A percentile compares a stretch with the other conserved stretches of the same genome.
phyloP scores from a whole-genome alignment of 1,140 invertebrate genomes.

The Goniozus legneri region DNA sequence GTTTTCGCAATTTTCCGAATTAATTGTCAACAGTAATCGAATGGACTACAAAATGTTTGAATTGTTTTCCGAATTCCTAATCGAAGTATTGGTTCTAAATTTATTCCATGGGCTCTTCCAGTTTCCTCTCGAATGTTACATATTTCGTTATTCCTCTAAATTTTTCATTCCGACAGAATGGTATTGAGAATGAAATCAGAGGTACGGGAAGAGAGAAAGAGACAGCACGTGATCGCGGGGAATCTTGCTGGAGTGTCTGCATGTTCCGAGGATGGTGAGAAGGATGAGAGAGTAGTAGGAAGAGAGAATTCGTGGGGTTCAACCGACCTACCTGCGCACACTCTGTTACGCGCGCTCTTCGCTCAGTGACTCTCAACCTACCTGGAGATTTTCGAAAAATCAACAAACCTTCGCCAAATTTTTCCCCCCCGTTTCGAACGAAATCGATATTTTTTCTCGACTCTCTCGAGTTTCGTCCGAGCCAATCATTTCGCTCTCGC shows the following conservation, averaged over 20 bases:
- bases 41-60: no score
- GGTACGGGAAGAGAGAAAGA: no score
- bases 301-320: constrained; percentile 26
- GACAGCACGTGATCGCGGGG: constrained; percentile 40
- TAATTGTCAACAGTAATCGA: no score
- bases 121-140: no score
- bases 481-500: constrained; percentile 9
- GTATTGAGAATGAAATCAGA: constrained; percentile 46
- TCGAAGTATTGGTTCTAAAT: no score
- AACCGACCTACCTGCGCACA: constrained; percentile 44
- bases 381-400: constrained; percentile 3
- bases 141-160: no score
- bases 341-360: constrained; percentile 18
- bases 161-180: no score
- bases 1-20: no score
- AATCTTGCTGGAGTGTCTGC: constrained; percentile 38
- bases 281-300: background rate
- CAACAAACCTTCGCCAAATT: background rate
- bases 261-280: constrained; percentile 45
- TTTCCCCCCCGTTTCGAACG: background rate
- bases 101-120: no score
- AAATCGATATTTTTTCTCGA: background rate
- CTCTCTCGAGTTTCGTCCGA: background rate
- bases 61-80: no score
- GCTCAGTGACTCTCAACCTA: constrained; percentile 30